Evolutionary conservation across 2,113 vertebrate genomes (phyloP), one percentile per base, ranked within the genome.

Genomic region (Ancistrus triradiatus): DNA sequence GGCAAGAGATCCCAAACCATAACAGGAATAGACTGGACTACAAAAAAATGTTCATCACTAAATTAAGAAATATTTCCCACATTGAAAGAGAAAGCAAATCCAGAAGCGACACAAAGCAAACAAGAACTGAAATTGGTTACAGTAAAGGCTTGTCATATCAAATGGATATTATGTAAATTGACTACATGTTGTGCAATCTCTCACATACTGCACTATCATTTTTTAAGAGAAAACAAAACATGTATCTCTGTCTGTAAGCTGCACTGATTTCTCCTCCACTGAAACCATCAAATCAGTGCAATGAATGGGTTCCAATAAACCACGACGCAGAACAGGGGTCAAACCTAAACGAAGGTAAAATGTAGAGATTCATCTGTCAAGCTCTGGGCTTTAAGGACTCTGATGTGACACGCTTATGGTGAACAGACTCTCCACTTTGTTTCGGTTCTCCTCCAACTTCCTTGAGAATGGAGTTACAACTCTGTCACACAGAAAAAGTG

Each of bases 71-170:
- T 43, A 58, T 43, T 53, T 33, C 15, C 28, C 27, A 44, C 13
- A 13, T 44, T 17, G 50, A 53, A 64, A 64, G n/a, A 22, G 37
- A 58, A 51, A 64, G 28, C 27, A n/a, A 55, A 64, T 14, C n/a
- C 14, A 13, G 13, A 46, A 55, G 1, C 25, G 25, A 19, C 8
- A 33, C 18, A 33, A 35, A 6, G 27, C 1, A 18, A 64, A 53
- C 38, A 55, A 35, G 61, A 55, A 53, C 6, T 53, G 49, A 42
- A 55, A 63, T 19, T 10, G 33, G 13, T 25, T 21, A 46, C 25
- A 21, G 56, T 27, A 31, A 10, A 18, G 2, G 7, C 6, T 17
- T 18, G 22, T 10, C 3, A 7, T 18, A 40, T n/a, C 9, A 3
- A 25, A n/a, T n/a, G n/a, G n/a, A 31, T 4, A 31, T 31, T 3